Percentiles rank a stretch among this genome's conserved stretches.
phyloP scores from a whole-genome alignment of 35 echinoderm and acorn worm species.

The Acanthaster planci region DNA sequence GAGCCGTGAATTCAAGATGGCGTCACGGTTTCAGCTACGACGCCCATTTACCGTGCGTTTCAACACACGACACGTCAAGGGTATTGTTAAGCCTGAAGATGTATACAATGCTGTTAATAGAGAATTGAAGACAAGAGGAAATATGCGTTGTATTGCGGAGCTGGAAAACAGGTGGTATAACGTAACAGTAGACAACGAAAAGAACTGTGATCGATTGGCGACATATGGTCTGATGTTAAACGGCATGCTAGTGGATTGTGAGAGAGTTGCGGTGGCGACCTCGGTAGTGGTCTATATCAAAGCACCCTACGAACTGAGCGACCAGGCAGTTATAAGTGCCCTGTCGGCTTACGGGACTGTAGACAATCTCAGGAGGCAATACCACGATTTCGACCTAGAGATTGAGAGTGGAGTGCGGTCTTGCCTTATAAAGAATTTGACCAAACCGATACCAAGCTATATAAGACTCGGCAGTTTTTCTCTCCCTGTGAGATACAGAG shows the following conservation, averaged over 20 bases:
- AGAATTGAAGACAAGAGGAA: neutral
- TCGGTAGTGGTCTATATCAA: neutral
- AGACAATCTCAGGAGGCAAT: neutral
- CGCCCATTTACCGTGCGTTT: neutral
- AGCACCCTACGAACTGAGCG: neutral
- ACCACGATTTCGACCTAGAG: neutral
- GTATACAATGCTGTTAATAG: neutral
- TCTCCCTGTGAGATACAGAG: neutral
- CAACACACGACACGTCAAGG: neutral
- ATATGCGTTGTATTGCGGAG: neutral
- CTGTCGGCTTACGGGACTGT: neutral
- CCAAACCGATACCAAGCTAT: neutral
- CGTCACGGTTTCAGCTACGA: neutral
- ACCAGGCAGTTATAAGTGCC: neutral
- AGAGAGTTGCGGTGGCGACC: neutral
- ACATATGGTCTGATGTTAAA: neutral
- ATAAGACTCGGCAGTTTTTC: neutral
- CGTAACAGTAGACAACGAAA: neutral
- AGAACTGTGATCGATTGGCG: neutral
- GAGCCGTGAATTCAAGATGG: no score
- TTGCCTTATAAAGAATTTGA: neutral
- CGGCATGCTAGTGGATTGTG: neutral
- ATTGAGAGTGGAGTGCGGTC: neutral
- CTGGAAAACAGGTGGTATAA: neutral
- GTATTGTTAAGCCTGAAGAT: neutral